phyloP scores from a whole-genome alignment of 2,113 vertebrate species.

The Stomatorhinus ivindoensis region DNA sequence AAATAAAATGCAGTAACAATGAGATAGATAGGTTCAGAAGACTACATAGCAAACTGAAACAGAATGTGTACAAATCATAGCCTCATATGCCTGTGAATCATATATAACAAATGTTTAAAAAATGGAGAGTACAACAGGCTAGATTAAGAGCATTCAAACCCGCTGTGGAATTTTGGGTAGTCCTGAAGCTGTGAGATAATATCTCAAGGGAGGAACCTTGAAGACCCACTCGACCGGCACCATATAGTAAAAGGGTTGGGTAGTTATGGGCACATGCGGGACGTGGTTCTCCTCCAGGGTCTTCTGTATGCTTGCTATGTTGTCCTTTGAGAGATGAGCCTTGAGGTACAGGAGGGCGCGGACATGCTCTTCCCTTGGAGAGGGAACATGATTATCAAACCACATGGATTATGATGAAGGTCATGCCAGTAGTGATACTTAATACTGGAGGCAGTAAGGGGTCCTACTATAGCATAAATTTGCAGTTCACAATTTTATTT shows the following conservation, averaged over 20 bases:
- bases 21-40: background rate
- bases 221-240: constrained; percentile 26
- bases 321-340: constrained; percentile 53
- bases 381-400: background rate
- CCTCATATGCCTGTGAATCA: background rate
- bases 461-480: background rate
- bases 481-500: background rate
- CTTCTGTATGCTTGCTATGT: constrained; percentile 58
- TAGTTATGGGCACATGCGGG: accelerated
- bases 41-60: background rate
- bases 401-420: background rate
- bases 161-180: background rate
- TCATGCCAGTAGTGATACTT: background rate
- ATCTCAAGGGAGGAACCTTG: constrained; percentile 15
- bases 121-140: background rate
- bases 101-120: background rate
- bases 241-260: constrained; percentile 35
- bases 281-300: constrained; percentile 48
- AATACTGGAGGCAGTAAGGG: background rate
- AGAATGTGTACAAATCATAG: background rate
- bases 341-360: constrained; percentile 76
- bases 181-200: background rate
- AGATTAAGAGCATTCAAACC: background rate
- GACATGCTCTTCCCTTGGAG: constrained; percentile 64
- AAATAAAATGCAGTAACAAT: background rate